A percentile compares a stretch with the other conserved stretches of the same genome.
These are phyloP conservation scores for Oncorhynchus mykiss DNA, from an alignment of 2,113 vertebrate species.

Conservation along the genomic window DNA sequence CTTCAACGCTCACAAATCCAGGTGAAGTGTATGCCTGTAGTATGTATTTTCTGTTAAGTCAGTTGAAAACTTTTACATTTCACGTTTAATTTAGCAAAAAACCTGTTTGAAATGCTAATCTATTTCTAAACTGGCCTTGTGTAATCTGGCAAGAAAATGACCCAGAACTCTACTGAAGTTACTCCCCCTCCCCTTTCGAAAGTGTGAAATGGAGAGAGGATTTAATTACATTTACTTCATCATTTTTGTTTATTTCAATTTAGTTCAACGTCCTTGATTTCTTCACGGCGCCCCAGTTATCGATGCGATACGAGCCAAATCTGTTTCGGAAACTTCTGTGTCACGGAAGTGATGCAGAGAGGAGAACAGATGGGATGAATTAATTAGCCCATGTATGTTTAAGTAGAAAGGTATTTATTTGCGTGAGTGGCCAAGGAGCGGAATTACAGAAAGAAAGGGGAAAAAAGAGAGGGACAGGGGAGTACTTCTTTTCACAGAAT, in stretches of 20 bases:
- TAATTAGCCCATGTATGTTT: conserved; percentile 84
- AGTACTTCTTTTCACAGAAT: conserved; percentile 62
- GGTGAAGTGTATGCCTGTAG: no score
- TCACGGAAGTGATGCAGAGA: conserved; percentile 75
- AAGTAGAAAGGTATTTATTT: conserved; percentile 86
- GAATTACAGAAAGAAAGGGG: conserved; percentile 56
- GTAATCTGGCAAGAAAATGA: no score
- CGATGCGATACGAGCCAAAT: conserved; percentile 73
- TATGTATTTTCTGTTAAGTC: no score
- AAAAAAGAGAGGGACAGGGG: conserved; percentile 51
- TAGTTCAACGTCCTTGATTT: conserved; percentile 16
- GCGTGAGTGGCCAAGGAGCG: conserved; percentile 78
- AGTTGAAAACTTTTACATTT: no score
- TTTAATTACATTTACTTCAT: conserved; percentile 13
- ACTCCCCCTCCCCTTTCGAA: not conserved
- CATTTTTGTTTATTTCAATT: conserved; percentile 42
- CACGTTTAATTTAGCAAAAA: no score
- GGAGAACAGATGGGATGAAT: conserved; percentile 87
- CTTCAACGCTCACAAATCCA: not conserved
- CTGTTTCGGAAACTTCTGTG: conserved; percentile 77
- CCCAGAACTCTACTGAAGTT: not conserved
- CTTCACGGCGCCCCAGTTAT: conserved; percentile 70
- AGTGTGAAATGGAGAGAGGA: conserved; percentile 39
- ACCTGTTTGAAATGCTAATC: no score
- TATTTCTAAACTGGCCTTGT: no score